These are phyloP conservation scores for Drosophila mimica DNA, from an alignment of 2,888 invertebrate species.

Conservation along the genomic window DNA sequence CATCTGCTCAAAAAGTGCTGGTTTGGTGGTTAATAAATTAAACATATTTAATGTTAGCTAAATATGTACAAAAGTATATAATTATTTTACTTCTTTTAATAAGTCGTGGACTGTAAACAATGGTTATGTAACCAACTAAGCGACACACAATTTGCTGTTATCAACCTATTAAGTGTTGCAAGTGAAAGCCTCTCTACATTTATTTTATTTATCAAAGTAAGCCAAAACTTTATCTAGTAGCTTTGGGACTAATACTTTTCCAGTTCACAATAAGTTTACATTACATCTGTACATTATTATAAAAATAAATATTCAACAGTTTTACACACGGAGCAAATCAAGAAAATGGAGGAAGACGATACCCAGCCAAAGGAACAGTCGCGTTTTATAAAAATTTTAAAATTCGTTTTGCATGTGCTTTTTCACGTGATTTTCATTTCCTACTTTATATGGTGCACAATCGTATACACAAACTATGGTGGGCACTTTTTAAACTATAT, in stretches of 20 bases:
- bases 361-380: not conserved
- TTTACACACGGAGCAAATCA: not conserved
- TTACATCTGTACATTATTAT: too few species aligned
- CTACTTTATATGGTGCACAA: slow-evolving; percentile 38
- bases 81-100: not conserved
- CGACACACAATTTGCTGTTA: too few species aligned
- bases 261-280: not conserved
- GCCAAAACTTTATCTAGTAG: not conserved
- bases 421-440: slow-evolving; percentile 38
- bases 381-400: not conserved
- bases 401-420: slow-evolving; percentile 15
- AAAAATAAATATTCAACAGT: not conserved
- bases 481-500: not conserved
- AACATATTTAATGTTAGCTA: not conserved
- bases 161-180: too few species aligned
- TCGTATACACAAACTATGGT: slow-evolving; percentile 27
- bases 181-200: too few species aligned
- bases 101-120: too few species aligned
- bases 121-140: too few species aligned
- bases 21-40: not conserved
- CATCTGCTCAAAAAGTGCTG: not conserved
- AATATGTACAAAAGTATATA: not conserved
- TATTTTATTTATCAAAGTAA: not conserved
- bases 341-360: slow-evolving; percentile 4
- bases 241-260: not conserved